A percentile compares a stretch with the other conserved stretches of the same genome.
These are phyloP conservation scores for Coracopsis vasa DNA, from an alignment of 2,113 vertebrate genomes.

Conservation along the genomic window DNA sequence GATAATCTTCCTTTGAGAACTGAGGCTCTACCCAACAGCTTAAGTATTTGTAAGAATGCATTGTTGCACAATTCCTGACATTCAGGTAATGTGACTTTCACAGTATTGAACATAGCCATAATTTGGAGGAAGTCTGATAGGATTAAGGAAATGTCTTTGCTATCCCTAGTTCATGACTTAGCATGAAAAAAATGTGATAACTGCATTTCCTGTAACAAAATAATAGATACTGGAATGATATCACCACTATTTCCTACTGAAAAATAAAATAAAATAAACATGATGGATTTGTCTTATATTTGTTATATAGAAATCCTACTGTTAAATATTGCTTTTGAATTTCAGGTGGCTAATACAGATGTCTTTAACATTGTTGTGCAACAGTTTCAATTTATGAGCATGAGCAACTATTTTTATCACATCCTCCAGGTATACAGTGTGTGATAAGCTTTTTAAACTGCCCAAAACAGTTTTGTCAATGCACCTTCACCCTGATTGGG, in stretches of 20 bases:
- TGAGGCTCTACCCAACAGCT: not conserved
- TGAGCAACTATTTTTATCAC: not conserved
- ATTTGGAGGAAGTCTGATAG: not conserved
- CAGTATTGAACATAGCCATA: not conserved
- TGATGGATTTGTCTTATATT: not conserved
- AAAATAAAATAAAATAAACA: not conserved
- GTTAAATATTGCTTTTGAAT: not conserved
- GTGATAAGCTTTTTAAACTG: not conserved
- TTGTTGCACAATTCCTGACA: not conserved
- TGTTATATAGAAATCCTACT: not conserved
- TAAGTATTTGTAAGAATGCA: not conserved
- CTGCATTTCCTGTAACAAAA: constrained; percentile 1
- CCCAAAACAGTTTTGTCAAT: not conserved
- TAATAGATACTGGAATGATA: not conserved
- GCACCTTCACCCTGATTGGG: not conserved
- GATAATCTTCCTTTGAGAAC: not conserved
- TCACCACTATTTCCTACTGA: not conserved
- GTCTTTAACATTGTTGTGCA: not conserved
- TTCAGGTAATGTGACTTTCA: not conserved
- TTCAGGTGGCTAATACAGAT: not conserved
- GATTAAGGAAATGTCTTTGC: constrained; percentile 25
- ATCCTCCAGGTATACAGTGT: not conserved
- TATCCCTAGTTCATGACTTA: not conserved
- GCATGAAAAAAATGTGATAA: not conserved
- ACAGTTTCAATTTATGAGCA: not conserved